These are phyloP conservation scores for Neogobius melanostomus DNA, from an alignment of 2,113 vertebrate species.

Conservation along the genomic window DNA sequence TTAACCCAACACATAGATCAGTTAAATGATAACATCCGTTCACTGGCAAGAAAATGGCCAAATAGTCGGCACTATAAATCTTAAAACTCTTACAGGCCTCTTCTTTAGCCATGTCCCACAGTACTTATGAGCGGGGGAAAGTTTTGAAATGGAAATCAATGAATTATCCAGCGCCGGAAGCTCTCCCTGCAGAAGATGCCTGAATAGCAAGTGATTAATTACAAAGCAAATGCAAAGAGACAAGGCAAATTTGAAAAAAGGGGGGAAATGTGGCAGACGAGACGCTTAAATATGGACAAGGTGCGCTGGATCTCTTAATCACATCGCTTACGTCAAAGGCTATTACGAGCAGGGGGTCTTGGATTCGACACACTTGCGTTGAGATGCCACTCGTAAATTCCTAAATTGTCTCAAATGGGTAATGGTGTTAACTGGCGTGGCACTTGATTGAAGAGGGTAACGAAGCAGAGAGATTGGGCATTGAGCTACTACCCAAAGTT, in stretches of 20 bases:
- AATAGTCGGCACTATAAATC: conserved; percentile 9
- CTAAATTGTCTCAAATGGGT: conserved; percentile 2
- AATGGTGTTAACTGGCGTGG: conserved; percentile 13
- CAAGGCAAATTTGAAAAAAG: conserved; percentile 49
- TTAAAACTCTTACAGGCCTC: not conserved
- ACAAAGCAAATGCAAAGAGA: conserved; percentile 64
- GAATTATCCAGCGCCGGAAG: conserved; percentile 34
- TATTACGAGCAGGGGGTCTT: conserved; percentile 51
- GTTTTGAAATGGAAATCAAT: conserved; percentile 31
- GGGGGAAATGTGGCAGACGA: conserved; percentile 24
- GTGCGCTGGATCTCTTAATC: conserved; percentile 44
- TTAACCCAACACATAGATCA: conserved; percentile 36
- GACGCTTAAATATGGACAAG: conserved; percentile 49
- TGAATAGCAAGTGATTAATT: conserved; percentile 65
- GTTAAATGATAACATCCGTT: conserved; percentile 33
- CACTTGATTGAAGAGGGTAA: conserved; percentile 18
- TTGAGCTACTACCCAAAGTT: not conserved
- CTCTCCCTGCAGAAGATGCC: conserved; percentile 41
- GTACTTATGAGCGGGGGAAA: conserved; percentile 2
- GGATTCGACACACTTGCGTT: conserved; percentile 5
- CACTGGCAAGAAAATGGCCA: not conserved
- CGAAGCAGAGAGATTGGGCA: not conserved
- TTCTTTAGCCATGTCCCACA: not conserved
- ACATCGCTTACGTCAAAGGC: conserved; percentile 47
- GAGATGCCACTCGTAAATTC: conserved; percentile 15